phyloP scores from a whole-genome alignment of 2,888 invertebrate species.

The Anthrax anthrax region DNA sequence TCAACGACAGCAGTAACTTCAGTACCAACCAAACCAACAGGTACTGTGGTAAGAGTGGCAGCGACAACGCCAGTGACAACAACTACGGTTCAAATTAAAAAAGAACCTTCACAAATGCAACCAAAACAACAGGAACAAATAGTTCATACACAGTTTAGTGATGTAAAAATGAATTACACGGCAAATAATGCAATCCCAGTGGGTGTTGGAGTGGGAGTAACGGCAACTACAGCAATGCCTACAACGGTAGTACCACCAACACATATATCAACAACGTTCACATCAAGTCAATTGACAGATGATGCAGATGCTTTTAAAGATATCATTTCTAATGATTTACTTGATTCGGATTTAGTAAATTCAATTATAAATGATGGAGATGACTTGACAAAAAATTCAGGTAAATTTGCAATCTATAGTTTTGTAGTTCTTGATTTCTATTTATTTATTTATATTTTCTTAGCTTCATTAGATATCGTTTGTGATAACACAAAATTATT shows the following conservation, averaged over 20 bases:
- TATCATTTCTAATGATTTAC: conserved; percentile 47
- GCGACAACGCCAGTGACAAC: background rate
- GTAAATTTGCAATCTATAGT: background rate
- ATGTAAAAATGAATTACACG: background rate
- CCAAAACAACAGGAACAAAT: background rate
- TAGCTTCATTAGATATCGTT: conserved; percentile 24
- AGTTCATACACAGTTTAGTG: background rate
- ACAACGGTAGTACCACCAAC: background rate
- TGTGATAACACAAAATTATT: conserved; percentile 30
- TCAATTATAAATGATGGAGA: conserved; percentile 51
- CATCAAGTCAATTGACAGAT: conserved; percentile 18
- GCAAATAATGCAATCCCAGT: background rate
- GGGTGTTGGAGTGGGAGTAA: background rate
- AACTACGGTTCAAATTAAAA: background rate
- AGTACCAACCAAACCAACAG: background rate
- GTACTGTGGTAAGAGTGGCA: too few relatives aligned
- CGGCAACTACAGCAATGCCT: background rate
- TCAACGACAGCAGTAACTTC: conserved; percentile 9
- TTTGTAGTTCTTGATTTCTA: conserved; percentile 2
- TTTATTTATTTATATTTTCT: too few relatives aligned
- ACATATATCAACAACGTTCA: background rate
- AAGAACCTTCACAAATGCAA: background rate
- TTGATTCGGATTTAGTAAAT: conserved; percentile 51
- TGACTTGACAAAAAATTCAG: conserved; percentile 19
- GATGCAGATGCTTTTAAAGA: conserved; percentile 41